Base-by-base conservation (phyloP, 1,140 invertebrate genomes). In the Pseudomyrmex flavicornis region DNA sequence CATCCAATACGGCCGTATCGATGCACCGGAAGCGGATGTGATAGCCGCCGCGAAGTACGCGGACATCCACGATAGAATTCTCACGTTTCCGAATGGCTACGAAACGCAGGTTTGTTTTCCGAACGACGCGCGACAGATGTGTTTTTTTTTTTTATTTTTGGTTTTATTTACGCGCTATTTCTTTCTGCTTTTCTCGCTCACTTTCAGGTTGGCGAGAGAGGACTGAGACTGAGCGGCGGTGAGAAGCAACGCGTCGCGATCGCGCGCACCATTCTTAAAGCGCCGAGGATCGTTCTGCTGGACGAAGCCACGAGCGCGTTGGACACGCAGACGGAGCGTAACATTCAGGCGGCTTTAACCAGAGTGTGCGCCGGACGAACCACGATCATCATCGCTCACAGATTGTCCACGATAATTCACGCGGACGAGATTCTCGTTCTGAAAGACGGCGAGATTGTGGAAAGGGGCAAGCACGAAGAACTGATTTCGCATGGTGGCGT, bases 161-260 rank as follows among this genome's bases (percentile, higher is more conserved):
- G 4, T 9, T 20, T 58, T 80, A 69, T 54, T 10, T 52, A 63
- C 10, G 9, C 1, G 15, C 61, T 54, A 46, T 61, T 73, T 75
- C 22, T 22, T 22, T 2, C 22, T 26, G 26, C 26, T 35, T 35
- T 35, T 35, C 35, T 35, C 35, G 35, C 35, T 35, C 35, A 35
- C 5, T 44, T 50, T 68, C 17, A 50, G 61, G 44, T 98, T 44
- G 97, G 97, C 20, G 97, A 98, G 92, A 95, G 97, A 91, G 97
- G 97, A 52, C 92, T 98, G 44, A 95, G 97, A 61, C 93, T 98
- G 17, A 97, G 97, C 93, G 98, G 98, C 1, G 98, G 98, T 20
- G 98, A 99, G 92, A 99, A 99, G 87, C 98, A 99, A 92, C 95
- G 98, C 87, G 97, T 99, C 68, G 98, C 98, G 0, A 99, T 99